Percentiles rank a stretch among this genome's conserved stretches.
These are phyloP conservation scores for Actenoides hombroni DNA, from an alignment of 2,113 vertebrate species.

Conservation along the genomic window DNA sequence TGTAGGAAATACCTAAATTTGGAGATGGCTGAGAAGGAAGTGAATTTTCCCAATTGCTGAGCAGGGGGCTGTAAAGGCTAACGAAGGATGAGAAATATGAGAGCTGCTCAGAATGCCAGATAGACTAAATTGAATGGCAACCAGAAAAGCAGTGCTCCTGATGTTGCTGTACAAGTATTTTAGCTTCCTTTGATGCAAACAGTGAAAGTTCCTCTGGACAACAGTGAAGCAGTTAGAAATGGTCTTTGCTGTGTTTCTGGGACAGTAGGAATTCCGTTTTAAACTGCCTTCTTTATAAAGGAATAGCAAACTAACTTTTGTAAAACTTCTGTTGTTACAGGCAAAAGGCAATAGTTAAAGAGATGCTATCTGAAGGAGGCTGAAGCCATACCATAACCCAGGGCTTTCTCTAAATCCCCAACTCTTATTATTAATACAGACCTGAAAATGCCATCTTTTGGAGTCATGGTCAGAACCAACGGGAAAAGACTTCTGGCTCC, in stretches of 20 bases:
- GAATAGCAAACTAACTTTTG: neutral
- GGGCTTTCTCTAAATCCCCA: neutral
- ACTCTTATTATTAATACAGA: neutral
- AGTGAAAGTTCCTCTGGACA: neutral
- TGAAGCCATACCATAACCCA: neutral
- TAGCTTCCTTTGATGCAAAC: neutral
- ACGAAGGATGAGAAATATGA: neutral
- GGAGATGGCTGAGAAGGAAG: neutral
- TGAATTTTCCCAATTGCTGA: neutral
- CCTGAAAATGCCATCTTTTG: neutral
- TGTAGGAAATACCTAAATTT: neutral
- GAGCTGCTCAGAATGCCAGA: neutral
- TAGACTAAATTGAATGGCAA: neutral
- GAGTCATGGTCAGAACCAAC: neutral
- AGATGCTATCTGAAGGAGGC: neutral
- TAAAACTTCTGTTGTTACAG: neutral
- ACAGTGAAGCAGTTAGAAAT: neutral
- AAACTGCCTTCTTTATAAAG: neutral
- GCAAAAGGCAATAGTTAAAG: neutral
- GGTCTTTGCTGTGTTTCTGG: neutral
- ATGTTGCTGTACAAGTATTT: neutral
- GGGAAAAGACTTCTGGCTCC: neutral
- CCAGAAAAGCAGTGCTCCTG: rapidly evolving
- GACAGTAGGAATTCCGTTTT: neutral
- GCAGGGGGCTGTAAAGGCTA: neutral